Conservation (phyloP, 2,113 vertebrate species). For the Siniperca knerii region DNA sequence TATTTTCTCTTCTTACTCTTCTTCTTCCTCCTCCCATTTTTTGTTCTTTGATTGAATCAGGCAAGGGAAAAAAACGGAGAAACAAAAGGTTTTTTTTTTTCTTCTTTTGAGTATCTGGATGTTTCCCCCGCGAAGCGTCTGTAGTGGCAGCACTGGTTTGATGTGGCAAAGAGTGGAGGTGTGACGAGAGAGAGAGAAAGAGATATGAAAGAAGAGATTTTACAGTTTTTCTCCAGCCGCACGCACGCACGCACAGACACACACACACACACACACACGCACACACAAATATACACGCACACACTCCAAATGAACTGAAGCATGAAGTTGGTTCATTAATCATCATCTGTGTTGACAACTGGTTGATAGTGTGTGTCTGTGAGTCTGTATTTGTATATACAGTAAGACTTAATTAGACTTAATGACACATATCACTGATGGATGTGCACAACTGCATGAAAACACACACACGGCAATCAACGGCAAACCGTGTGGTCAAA, state of each 20-base stretch:
- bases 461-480: background rate
- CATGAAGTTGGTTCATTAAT: slow-evolving; percentile 31
- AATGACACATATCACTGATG: slow-evolving; percentile 19
- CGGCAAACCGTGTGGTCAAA: background rate
- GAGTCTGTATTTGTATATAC: slow-evolving; percentile 27
- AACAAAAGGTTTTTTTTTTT: background rate
- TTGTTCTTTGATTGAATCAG: slow-evolving; percentile 62
- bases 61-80: slow-evolving; percentile 35
- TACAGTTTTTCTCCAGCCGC: slow-evolving; percentile 4
- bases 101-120: slow-evolving; percentile 11
- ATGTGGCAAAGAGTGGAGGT: slow-evolving; percentile 63
- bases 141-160: slow-evolving; percentile 64
- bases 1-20: slow-evolving; percentile 41
- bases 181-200: slow-evolving; percentile 23
- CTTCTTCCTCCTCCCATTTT: background rate
- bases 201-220: slow-evolving; percentile 35
- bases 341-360: slow-evolving; percentile 22
- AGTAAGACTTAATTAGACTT: slow-evolving; percentile 47
- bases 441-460: slow-evolving; percentile 1
- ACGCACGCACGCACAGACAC: slow-evolving; percentile 5
- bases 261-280: background rate
- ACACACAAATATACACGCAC: slow-evolving; percentile 5
- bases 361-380: slow-evolving; percentile 9
- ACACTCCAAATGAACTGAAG: slow-evolving; percentile 1
- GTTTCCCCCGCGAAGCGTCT: slow-evolving; percentile 43